Evolutionary conservation across 1,140 invertebrate species (phyloP).

Genomic region (Ostrea edulis): DNA sequence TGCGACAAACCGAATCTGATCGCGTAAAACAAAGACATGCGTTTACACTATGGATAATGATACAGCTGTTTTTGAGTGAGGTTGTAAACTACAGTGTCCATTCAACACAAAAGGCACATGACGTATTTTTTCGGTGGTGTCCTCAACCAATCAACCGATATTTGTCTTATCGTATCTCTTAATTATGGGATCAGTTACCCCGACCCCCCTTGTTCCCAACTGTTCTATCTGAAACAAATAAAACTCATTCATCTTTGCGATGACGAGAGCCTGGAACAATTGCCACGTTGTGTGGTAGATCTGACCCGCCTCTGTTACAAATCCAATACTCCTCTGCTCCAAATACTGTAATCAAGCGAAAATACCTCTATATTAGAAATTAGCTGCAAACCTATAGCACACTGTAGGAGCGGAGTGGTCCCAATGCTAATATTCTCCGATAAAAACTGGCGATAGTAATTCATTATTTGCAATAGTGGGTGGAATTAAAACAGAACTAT

Average conservation of each 20-base stretch:
- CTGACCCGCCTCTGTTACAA: slow-evolving; percentile 8
- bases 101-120: slow-evolving; percentile 15
- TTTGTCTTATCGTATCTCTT: slow-evolving; percentile 21
- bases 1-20: slow-evolving; percentile 16
- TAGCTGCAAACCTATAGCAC: slow-evolving; percentile 8
- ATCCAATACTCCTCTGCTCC: slow-evolving; percentile 17
- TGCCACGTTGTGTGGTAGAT: background rate
- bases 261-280: slow-evolving; percentile 8
- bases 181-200: slow-evolving; percentile 28
- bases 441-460: slow-evolving; percentile 36
- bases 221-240: slow-evolving; percentile 12
- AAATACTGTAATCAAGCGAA: slow-evolving; percentile 25
- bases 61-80: slow-evolving; percentile 14
- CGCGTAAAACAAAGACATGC: background rate
- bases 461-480: slow-evolving; percentile 31
- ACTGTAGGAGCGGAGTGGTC: slow-evolving; percentile 15
- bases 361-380: slow-evolving; percentile 39
- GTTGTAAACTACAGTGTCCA: slow-evolving; percentile 17
- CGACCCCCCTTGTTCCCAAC: background rate
- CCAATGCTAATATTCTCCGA: slow-evolving; percentile 31
- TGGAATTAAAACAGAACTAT: slow-evolving; percentile 30
- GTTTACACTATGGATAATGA: slow-evolving; percentile 6
- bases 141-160: slow-evolving; percentile 13
- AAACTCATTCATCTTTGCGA: background rate
- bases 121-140: slow-evolving; percentile 33